Evolutionary conservation across 2,113 vertebrate genomes (phyloP).

Genomic region (Petromus typicus): DNA sequence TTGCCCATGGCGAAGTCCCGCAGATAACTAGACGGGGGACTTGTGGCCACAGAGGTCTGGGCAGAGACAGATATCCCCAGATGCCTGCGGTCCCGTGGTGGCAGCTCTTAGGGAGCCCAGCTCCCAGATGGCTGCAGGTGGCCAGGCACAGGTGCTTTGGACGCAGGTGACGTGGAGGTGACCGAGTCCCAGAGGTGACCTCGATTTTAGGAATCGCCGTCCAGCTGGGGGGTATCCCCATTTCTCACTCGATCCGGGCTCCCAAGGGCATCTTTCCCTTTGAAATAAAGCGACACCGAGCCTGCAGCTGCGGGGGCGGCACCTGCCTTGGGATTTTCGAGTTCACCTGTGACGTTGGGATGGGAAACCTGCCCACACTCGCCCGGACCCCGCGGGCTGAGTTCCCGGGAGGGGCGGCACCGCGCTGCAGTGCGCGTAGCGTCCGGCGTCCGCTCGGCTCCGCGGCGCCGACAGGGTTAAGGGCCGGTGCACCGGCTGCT

Average conservation of each 20-base stretch:
- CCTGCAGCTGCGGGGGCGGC: not conserved
- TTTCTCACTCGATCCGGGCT: not conserved
- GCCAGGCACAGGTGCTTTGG: not conserved
- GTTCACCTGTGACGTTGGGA: not conserved
- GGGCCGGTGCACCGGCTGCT: constrained; percentile 71
- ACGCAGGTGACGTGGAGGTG: not conserved
- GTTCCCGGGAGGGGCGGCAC: not conserved
- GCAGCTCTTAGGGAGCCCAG: not conserved
- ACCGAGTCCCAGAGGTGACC: constrained; percentile 3
- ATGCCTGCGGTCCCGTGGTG: not conserved
- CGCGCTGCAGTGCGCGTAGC: not conserved
- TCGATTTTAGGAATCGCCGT: not conserved
- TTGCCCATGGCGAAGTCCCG: not conserved
- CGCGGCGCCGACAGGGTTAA: constrained; percentile 86
- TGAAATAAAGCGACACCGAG: not conserved
- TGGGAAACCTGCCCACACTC: not conserved
- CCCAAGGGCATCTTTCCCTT: constrained; percentile 62
- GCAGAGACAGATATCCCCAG: not conserved
- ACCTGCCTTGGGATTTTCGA: not conserved
- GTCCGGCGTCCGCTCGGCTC: not conserved
- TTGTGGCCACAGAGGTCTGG: not conserved
- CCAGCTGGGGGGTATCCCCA: not conserved
- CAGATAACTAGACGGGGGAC: not conserved
- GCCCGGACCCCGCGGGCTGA: not conserved
- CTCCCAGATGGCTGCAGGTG: constrained; percentile 66